Percentiles rank a stretch among this genome's conserved stretches.
Evolutionary conservation across 37 sponge, comb jelly and placozoan genomes (phyloP).

Genomic region (Aplysina aerophoba): DNA sequence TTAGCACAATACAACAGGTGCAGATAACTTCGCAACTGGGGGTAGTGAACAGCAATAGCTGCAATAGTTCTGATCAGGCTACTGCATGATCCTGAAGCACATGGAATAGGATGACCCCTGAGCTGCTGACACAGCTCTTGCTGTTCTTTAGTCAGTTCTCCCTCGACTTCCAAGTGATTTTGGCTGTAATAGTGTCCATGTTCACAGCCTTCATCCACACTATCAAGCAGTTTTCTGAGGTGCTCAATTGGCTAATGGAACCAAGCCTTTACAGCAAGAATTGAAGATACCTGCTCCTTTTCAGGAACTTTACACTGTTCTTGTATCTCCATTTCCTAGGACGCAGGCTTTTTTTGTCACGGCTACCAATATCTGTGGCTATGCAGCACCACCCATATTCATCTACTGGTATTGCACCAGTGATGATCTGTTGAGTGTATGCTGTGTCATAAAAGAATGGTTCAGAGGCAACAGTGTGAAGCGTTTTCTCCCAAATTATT

Average conservation of each 20-base stretch:
- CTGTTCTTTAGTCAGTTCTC: not conserved
- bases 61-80: not conserved
- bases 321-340: slow-evolving; percentile 16
- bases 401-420: slow-evolving; percentile 3
- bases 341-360: not conserved
- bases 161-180: not conserved
- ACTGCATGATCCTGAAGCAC: not conserved
- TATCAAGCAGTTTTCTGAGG: not conserved
- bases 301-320: not conserved
- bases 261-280: slow-evolving; percentile 17
- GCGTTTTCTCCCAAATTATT: slow-evolving; percentile 8
- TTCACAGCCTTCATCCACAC: not conserved
- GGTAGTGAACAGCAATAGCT: slow-evolving; percentile 10
- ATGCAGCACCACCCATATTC: slow-evolving; percentile 15
- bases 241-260: too few relatives aligned
- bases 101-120: not conserved
- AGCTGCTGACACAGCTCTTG: not conserved
- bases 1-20: not conserved
- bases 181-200: not conserved
- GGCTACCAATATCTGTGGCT: not conserved
- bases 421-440: not conserved
- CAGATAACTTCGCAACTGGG: not conserved
- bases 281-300: not conserved
- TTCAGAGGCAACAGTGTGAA: too few relatives aligned
- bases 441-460: slow-evolving; percentile 17